phyloP scores from a whole-genome alignment of 2,113 vertebrate genomes.

The Steatornis caripensis region DNA sequence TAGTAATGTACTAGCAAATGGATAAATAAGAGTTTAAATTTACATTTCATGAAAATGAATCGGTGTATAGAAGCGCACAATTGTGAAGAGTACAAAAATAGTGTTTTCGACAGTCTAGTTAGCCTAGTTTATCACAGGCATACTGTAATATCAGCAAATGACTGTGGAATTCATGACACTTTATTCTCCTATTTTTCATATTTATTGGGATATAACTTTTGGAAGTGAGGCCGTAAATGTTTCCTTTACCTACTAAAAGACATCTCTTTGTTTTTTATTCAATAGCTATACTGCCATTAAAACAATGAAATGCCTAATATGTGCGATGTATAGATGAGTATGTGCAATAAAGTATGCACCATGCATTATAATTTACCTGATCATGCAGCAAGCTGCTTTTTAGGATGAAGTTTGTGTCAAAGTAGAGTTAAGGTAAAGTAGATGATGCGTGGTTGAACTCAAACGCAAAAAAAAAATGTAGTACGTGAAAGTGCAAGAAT shows the following conservation, averaged over 20 bases:
- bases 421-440: neutral
- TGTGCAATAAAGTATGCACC: neutral
- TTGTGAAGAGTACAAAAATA: neutral
- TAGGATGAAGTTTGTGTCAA: neutral
- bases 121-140: slow-evolving; percentile 12
- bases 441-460: neutral
- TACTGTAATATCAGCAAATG: slow-evolving; percentile 10
- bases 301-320: slow-evolving; percentile 20
- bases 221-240: slow-evolving; percentile 37
- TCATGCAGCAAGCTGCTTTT: neutral
- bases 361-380: slow-evolving; percentile 23
- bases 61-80: neutral
- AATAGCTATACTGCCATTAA: neutral
- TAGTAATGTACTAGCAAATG: neutral
- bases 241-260: slow-evolving; percentile 27
- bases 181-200: slow-evolving; percentile 39
- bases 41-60: slow-evolving; percentile 27
- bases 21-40: slow-evolving; percentile 5
- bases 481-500: neutral
- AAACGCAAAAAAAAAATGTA: neutral
- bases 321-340: neutral
- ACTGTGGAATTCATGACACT: slow-evolving; percentile 4
- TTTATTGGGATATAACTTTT: slow-evolving; percentile 57
- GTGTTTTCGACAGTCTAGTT: neutral
- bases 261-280: slow-evolving; percentile 15